Evolutionary conservation across 2,888 invertebrate species (phyloP).

Genomic region (Coelinius sp.): DNA sequence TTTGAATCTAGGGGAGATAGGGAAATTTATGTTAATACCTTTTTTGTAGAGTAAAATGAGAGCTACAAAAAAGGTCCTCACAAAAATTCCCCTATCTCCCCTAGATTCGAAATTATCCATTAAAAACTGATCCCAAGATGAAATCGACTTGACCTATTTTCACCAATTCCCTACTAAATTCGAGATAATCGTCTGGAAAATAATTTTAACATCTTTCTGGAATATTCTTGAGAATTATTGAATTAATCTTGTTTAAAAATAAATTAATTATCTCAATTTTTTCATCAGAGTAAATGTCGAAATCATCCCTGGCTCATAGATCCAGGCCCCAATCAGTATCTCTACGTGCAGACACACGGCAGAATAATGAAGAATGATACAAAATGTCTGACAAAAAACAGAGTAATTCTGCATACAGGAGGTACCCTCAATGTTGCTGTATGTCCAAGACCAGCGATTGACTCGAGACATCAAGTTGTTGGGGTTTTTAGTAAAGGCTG

Average conservation of each 20-base stretch:
- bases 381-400: slow-evolving; percentile 82
- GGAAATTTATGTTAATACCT: no score
- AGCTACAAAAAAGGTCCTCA: no score
- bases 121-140: no score
- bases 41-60: no score
- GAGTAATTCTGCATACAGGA: slow-evolving; percentile 85
- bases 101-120: no score
- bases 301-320: slow-evolving; percentile 86
- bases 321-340: slow-evolving; percentile 81
- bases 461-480: slow-evolving; percentile 77
- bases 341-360: slow-evolving; percentile 85
- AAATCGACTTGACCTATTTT: no score
- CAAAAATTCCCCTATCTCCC: no score
- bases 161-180: no score
- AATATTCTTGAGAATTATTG: not conserved
- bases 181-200: no score
- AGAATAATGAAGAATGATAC: slow-evolving; percentile 73
- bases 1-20: no score
- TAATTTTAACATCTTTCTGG: not conserved
- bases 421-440: slow-evolving; percentile 76
- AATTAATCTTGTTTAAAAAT: not conserved
- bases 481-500: slow-evolving; percentile 91
- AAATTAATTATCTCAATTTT: slow-evolving; percentile 5
- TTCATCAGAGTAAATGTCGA: slow-evolving; percentile 82
- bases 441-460: slow-evolving; percentile 74